Evolutionary conservation across 2,888 invertebrate genomes (phyloP).

Genomic region (Aquatica leii): DNA sequence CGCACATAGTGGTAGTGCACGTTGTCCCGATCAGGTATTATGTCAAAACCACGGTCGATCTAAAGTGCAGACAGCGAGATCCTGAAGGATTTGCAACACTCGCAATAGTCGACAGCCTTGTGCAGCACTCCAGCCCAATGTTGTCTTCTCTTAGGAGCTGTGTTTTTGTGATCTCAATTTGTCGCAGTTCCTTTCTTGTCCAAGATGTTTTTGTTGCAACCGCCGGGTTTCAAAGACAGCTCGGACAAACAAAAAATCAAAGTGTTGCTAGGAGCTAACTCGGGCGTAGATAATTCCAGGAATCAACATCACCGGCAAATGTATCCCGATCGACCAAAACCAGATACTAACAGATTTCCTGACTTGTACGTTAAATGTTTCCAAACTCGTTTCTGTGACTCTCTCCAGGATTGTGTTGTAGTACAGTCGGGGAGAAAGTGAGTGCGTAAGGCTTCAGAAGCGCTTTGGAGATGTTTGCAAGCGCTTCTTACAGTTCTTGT

Average conservation of each 20-base stretch:
- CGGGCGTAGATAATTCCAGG: conserved; percentile 39
- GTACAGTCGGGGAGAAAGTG: conserved; percentile 46
- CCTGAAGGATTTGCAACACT: conserved; percentile 29
- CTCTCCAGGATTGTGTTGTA: conserved; percentile 49
- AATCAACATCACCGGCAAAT: conserved; percentile 40
- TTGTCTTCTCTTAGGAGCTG: conserved; percentile 19
- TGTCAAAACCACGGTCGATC: conserved; percentile 34
- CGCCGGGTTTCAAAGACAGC: no score
- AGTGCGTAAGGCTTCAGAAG: conserved; percentile 49
- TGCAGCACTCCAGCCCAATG: conserved; percentile 30
- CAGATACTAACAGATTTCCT: conserved; percentile 46
- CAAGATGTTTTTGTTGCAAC: no score
- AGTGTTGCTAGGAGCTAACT: conserved; percentile 36
- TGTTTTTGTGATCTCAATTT: conserved; percentile 26
- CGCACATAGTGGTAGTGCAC: no score
- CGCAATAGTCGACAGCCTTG: conserved; percentile 40
- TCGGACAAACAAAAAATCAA: no score
- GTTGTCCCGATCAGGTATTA: conserved; percentile 51
- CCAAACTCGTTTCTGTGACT: conserved; percentile 26
- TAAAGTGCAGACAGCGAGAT: conserved; percentile 23
- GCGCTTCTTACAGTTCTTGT: conserved; percentile 18
- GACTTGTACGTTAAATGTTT: conserved; percentile 47
- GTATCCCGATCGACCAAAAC: conserved; percentile 48
- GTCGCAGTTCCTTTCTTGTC: not conserved
- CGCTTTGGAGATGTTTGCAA: conserved; percentile 44